Evolutionary conservation across 2,797 vertebrate genomes (phyloP).

Genomic region (Sitta carolinensis): DNA sequence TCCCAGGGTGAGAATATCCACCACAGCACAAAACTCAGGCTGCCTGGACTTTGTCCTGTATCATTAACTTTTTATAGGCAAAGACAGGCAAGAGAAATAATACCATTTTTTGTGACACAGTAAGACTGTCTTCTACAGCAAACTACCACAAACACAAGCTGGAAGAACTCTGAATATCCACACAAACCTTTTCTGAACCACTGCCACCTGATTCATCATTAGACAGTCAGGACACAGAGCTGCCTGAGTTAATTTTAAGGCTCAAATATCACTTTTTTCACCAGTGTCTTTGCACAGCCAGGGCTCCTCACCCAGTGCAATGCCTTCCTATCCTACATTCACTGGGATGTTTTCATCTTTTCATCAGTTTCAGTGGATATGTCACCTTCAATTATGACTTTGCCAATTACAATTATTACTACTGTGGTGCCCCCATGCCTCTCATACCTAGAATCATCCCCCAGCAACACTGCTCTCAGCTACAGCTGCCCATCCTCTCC

Average conservation of each 20-base stretch:
- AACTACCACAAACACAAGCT: neutral
- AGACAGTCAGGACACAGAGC: neutral
- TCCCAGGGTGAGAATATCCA: neutral
- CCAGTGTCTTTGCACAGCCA: rapidly evolving
- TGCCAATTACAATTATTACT: neutral
- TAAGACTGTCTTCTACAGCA: neutral
- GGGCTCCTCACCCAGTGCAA: neutral
- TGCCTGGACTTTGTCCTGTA: neutral
- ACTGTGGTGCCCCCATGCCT: neutral
- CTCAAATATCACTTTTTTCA: neutral
- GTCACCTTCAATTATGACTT: neutral
- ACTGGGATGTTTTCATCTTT: neutral
- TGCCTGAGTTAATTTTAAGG: neutral
- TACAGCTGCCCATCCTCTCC: neutral
- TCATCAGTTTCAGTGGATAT: neutral
- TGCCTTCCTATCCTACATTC: neutral
- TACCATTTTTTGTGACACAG: neutral
- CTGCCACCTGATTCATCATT: neutral
- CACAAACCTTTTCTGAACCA: neutral
- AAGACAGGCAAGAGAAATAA: neutral
- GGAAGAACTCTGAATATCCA: neutral
- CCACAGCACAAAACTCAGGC: neutral
- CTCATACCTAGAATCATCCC: neutral
- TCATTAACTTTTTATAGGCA: neutral
- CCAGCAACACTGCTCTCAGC: neutral